Evolutionary conservation across 2,797 vertebrate species (phyloP), one percentile per base, ranked within the genome.

Genomic region (Spea hammondii): DNA sequence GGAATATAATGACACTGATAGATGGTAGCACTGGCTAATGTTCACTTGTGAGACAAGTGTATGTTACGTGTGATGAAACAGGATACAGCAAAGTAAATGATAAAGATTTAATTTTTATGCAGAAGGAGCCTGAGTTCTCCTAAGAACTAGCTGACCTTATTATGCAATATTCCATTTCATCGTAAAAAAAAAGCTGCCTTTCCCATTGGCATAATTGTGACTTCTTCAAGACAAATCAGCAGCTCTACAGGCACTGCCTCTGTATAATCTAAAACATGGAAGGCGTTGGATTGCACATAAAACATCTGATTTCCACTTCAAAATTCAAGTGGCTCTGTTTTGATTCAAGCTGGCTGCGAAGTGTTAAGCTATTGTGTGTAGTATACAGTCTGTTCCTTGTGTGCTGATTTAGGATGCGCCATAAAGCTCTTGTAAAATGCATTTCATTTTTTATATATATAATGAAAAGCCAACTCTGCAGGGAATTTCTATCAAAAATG

Each of bases 1-100:
- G 74, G 70, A 67, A 83, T 79, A 83, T 59, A 81, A 49, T 86
- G 74, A 84, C 80, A 82, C 5, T 84, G 72, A 87, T 82, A 84
- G 84, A 88, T 51, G 79, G 83, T 78, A 45, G 75, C 68, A 55
- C 76, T 74, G 79, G 74, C 60, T 84, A 77, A 83, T 55, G 14
- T 70, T 60, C 47, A 77, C 62, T 77, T 65, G 66, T 82, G 70
- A 80, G 77, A 83, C 85, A 79, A 78, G 76, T 79, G 54, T 4
- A 78, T 71, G 72, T 77, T 70, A 78, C 70, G 84, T 44, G 67
- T 82, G 60, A 82, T 54, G 51, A 84, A 83, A 85, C 72, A 70
- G 66, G 82, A 50, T 82, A 75, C 51, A 83, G 86, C 79, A 80
- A 76, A 71, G 78, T 74, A 75, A 84, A 85, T 77, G 82, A 76